A percentile compares a stretch with the other conserved stretches of the same genome.
Conservation (phyloP, 2,888 invertebrate genomes). For the Scaptomyza cyrtandrae region DNA sequence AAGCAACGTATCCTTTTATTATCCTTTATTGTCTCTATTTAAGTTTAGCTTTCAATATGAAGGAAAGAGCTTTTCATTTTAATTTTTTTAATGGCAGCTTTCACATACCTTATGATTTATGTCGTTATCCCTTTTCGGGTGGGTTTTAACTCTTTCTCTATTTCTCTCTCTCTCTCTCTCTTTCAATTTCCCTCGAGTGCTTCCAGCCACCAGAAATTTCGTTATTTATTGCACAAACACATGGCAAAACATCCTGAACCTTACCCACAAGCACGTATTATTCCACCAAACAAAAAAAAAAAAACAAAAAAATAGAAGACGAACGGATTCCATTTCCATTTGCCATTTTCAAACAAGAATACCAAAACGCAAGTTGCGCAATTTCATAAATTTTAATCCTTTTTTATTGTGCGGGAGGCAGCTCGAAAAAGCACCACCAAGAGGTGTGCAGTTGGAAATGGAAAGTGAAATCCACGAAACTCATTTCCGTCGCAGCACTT, state of each 20-base stretch:
- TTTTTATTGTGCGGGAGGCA: conserved; percentile 65
- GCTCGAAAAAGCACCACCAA: conserved; percentile 24
- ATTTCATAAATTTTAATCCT: conserved; percentile 80
- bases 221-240: conserved; percentile 62
- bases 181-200: conserved; percentile 18
- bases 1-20: conserved; percentile 1
- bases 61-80: neutral
- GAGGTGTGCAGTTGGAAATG: conserved; percentile 56
- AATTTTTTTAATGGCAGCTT: conserved; percentile 21
- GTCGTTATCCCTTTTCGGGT: conserved; percentile 6
- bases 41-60: neutral
- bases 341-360: conserved; percentile 46
- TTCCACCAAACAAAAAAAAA: conserved; percentile 3
- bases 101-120: conserved; percentile 60
- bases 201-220: conserved; percentile 22
- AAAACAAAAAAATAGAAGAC: neutral
- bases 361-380: conserved; percentile 66
- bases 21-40: conserved; percentile 11
- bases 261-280: conserved; percentile 63
- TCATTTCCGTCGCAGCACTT: conserved; percentile 65
- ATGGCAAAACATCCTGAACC: conserved; percentile 33
- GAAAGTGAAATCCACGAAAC: conserved; percentile 75
- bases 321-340: conserved; percentile 48
- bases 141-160: neutral
- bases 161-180: conserved; percentile 11